A percentile compares a stretch with the other conserved stretches of the same genome.
Evolutionary conservation across 2,888 invertebrate genomes (phyloP).

Genomic region (Aelia acuminata): DNA sequence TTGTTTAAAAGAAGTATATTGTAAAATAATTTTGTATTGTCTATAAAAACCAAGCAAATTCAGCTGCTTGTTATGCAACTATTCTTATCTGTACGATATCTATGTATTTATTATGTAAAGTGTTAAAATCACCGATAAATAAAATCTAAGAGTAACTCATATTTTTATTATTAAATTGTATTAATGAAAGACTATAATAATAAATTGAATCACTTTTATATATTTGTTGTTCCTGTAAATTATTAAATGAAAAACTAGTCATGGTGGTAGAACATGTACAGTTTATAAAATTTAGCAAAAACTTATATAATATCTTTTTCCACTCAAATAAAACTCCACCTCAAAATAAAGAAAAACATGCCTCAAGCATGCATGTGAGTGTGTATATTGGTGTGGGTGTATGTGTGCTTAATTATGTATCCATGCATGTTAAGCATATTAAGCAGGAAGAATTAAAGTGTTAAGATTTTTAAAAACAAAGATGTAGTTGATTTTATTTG

Average conservation of each 20-base stretch:
- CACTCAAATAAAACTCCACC: slow-evolving; percentile 18
- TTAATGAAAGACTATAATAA: slow-evolving; percentile 57
- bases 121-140: slow-evolving; percentile 48
- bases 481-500: neutral
- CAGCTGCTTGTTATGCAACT: slow-evolving; percentile 50
- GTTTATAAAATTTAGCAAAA: slow-evolving; percentile 51
- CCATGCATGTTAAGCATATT: slow-evolving; percentile 49
- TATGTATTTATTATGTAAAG: slow-evolving; percentile 58
- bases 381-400: slow-evolving; percentile 49
- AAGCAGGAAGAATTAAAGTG: neutral
- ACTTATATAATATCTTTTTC: neutral
- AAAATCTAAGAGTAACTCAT: slow-evolving; percentile 55
- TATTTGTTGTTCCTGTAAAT: slow-evolving; percentile 59
- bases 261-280: slow-evolving; percentile 51
- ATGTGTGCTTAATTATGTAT: slow-evolving; percentile 9
- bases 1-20: slow-evolving; percentile 51
- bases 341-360: neutral
- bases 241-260: slow-evolving; percentile 56
- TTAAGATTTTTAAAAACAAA: neutral
- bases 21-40: slow-evolving; percentile 55
- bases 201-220: slow-evolving; percentile 56
- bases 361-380: slow-evolving; percentile 32
- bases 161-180: slow-evolving; percentile 57
- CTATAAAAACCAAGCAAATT: slow-evolving; percentile 51
- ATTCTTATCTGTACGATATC: slow-evolving; percentile 47